Conservation (phyloP, 2,113 vertebrate genomes). For the Geococcyx californianus region DNA sequence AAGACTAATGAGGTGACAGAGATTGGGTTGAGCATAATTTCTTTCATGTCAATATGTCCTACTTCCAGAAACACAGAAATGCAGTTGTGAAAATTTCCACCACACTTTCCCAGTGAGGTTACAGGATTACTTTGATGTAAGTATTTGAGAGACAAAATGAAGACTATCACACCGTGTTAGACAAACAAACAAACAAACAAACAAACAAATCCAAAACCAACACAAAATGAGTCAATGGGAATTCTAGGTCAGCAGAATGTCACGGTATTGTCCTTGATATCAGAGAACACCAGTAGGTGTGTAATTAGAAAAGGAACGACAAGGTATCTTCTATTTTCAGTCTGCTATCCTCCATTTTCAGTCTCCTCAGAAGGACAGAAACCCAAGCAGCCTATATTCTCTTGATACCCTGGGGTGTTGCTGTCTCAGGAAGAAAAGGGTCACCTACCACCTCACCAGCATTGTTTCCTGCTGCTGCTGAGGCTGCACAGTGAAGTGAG, state of each 20-base stretch:
- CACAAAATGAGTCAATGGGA: background rate
- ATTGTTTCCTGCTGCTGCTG: conserved; percentile 35
- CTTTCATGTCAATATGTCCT: background rate
- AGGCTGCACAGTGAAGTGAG: background rate
- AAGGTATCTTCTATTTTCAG: background rate
- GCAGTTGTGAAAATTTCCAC: conserved; percentile 29
- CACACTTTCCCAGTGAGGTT: background rate
- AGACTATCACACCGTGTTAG: background rate
- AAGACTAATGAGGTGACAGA: conserved; percentile 64
- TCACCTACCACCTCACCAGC: conserved; percentile 7
- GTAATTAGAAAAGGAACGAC: background rate
- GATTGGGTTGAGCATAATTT: conserved; percentile 42
- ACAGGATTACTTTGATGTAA: background rate
- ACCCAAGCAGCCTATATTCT: background rate
- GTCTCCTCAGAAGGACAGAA: conserved; percentile 6
- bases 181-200: background rate
- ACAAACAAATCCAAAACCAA: background rate
- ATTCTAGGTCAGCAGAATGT: conserved; percentile 2
- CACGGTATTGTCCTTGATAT: background rate
- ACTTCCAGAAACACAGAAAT: conserved; percentile 43
- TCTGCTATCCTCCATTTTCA: background rate
- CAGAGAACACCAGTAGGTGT: background rate
- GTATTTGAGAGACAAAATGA: conserved; percentile 1
- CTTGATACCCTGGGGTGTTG: background rate
- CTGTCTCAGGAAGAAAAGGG: conserved; percentile 38